Evolutionary conservation across 2,113 vertebrate species (phyloP).

Genomic region (Paralichthys olivaceus): DNA sequence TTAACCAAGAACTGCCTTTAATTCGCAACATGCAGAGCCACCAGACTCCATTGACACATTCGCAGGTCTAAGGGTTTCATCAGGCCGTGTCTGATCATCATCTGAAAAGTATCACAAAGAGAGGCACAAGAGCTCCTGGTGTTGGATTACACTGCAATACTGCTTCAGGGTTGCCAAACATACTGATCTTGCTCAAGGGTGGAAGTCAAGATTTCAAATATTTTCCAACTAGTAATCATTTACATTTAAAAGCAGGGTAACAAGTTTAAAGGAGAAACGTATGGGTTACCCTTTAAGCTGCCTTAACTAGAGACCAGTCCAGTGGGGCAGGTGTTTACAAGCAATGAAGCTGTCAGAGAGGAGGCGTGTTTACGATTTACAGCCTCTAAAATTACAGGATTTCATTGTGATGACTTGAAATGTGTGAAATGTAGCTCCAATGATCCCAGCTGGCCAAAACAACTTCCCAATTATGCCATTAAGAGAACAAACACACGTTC

Average conservation of each 20-base stretch:
- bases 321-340: conserved; percentile 17
- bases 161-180: neutral
- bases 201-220: neutral
- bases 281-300: neutral
- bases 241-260: neutral
- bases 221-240: neutral
- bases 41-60: too few species aligned
- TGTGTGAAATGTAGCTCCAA: neutral
- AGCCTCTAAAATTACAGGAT: neutral
- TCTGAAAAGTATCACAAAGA: neutral
- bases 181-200: neutral
- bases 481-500: neutral
- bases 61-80: neutral
- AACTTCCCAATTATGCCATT: too few species aligned
- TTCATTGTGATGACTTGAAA: neutral
- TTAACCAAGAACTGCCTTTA: too few species aligned
- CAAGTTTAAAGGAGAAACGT: neutral
- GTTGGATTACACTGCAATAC: neutral
- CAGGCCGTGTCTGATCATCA: neutral
- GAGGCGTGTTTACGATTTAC: neutral
- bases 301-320: neutral
- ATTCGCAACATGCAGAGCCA: too few species aligned
- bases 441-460: too few species aligned
- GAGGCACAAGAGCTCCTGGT: neutral
- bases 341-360: neutral